Conservation (phyloP, 2,797 vertebrate genomes). For the Bovichtus variegatus region DNA sequence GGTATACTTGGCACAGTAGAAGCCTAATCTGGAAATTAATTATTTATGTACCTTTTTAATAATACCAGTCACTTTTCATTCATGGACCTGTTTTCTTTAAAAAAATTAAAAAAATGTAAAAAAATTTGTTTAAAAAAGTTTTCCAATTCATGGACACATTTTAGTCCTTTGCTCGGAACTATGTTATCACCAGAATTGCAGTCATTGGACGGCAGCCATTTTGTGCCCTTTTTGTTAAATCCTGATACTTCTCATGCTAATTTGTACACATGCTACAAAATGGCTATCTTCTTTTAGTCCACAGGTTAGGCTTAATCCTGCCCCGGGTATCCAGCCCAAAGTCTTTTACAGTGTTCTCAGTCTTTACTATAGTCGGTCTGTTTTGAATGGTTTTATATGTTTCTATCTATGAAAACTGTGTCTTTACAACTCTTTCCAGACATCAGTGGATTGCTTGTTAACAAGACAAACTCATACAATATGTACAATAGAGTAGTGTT, state of each 20-base stretch:
- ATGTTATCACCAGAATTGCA: neutral
- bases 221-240: slow-evolving; percentile 24
- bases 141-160: slow-evolving; percentile 16
- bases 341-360: slow-evolving; percentile 66
- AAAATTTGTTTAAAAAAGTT: slow-evolving; percentile 2
- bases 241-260: slow-evolving; percentile 3
- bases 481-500: slow-evolving; percentile 68
- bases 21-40: slow-evolving; percentile 62
- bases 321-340: slow-evolving; percentile 57
- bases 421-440: slow-evolving; percentile 64
- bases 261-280: slow-evolving; percentile 19
- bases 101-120: no score
- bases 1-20: slow-evolving; percentile 65
- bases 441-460: slow-evolving; percentile 70
- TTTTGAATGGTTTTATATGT: slow-evolving; percentile 83
- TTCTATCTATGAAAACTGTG: slow-evolving; percentile 81
- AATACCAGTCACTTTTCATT: slow-evolving; percentile 21
- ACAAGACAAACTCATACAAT: slow-evolving; percentile 62
- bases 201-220: slow-evolving; percentile 1
- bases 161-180: neutral
- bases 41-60: slow-evolving; percentile 53
- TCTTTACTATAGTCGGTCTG: slow-evolving; percentile 63
- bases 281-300: slow-evolving; percentile 27
- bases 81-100: slow-evolving; percentile 40
- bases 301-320: slow-evolving; percentile 53